Conservation (phyloP, 1,140 invertebrate genomes). For the Elysia chlorotica region DNA sequence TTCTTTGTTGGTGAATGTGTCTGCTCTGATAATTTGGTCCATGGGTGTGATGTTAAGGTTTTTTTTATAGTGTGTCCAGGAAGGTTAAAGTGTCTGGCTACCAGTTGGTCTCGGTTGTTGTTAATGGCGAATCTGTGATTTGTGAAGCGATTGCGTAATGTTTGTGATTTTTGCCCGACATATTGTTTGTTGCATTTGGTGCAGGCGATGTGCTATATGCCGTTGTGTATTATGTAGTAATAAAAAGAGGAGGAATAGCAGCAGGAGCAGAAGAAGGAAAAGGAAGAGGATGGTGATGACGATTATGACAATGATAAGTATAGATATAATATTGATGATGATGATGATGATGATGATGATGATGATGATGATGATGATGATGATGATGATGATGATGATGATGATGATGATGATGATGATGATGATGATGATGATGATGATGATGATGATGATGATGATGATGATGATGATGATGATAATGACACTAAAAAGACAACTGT, state of each 20-base stretch:
- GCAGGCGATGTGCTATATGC: no score
- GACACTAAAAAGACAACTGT: constrained; percentile 4
- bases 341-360: constrained; percentile 13
- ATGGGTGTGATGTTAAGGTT: no score
- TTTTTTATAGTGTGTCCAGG: no score
- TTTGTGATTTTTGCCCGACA: background rate
- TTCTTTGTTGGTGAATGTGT: no score
- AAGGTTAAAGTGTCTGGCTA: no score
- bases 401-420: constrained; percentile 11
- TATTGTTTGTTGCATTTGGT: background rate
- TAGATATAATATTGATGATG: background rate
- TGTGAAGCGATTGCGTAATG: background rate
- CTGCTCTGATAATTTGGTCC: no score
- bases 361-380: constrained; percentile 4
- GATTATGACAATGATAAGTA: background rate
- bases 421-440: constrained; percentile 12
- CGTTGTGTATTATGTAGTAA: no score
- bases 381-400: constrained; percentile 12
- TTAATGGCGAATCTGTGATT: background rate
- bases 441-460: constrained; percentile 12
- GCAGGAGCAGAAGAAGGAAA: background rate
- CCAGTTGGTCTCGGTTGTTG: no score
- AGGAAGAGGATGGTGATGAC: background rate
- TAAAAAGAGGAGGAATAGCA: no score
- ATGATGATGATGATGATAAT: constrained; percentile 10